Base-by-base conservation (phyloP, 2,797 vertebrate species). In the Falco columbarius region DNA sequence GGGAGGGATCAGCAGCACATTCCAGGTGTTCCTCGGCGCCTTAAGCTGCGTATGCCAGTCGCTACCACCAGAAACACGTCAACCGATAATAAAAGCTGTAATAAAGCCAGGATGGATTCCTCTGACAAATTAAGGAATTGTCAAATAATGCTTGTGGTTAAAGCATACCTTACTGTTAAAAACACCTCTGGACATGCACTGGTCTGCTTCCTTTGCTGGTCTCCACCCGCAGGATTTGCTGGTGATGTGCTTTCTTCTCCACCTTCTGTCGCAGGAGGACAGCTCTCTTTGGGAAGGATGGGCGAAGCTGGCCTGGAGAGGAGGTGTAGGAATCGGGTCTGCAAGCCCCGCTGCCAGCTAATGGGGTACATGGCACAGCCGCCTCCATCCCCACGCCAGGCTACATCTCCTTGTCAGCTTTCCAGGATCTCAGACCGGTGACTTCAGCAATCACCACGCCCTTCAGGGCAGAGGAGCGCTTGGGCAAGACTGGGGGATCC, bases 31-130 rank as follows among this genome's bases (percentile, higher is more conserved):
- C 24, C 27, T n/a, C 30, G n/a, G 20, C 0, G 3, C 22, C 49
- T 54, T 22, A 32, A 46, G 34, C 6, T 24, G 40, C 0, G 1
- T 1, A 1, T n/a, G 58, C 32, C 32, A n/a, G 46, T 21, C 1
- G 2, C 30, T 34, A 7, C 27, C n/a, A 32, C 26, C 38, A 75
- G 47, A 71, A 74, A 44, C 3, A 1, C 14, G 17, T 27, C 54
- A 75, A 9, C 32, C 10, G 7, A 2, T 20, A 34, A 55, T 9
- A 42, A 61, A 49, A 51, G 36, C 54, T 79, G 20, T n/a, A 19
- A n/a, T 11, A 49, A 51, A 83, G 8, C 24, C 58, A 52, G 26
- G 26, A 17, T 8, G 13, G 22, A 32, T 23, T 86, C 51, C 36
- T 70, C 23, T 70, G 34, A 29, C 14, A 51, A 46, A 36, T 15